These are phyloP conservation scores for Microplitis deprimator DNA, from an alignment of 2,888 invertebrate genomes.

Conservation along the genomic window DNA sequence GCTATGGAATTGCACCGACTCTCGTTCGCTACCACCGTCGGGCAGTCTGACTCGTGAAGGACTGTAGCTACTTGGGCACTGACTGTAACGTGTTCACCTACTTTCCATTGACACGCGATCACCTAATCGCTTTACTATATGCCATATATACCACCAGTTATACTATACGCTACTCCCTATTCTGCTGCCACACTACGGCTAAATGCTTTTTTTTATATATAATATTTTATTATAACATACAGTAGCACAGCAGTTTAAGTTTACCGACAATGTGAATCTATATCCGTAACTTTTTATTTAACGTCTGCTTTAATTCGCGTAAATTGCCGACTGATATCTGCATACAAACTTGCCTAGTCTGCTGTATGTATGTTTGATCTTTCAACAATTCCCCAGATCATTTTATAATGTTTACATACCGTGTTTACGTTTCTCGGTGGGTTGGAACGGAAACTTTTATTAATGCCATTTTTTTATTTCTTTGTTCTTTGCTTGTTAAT, in stretches of 20 bases:
- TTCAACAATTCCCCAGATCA: constrained; percentile 7
- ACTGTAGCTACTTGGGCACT: constrained; percentile 34
- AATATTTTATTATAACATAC: neutral
- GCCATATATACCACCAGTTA: neutral
- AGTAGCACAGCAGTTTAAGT: neutral
- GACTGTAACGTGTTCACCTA: constrained; percentile 40
- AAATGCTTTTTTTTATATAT: neutral
- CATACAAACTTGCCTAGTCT: neutral
- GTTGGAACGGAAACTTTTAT: neutral
- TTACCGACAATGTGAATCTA: neutral
- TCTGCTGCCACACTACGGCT: neutral
- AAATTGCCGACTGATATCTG: constrained; percentile 12
- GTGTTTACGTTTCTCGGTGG: neutral
- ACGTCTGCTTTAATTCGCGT: constrained; percentile 33
- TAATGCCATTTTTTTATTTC: neutral
- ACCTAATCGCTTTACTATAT: constrained; percentile 27
- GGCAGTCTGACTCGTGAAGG: constrained; percentile 35
- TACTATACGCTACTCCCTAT: constrained; percentile 1
- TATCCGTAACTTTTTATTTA: neutral
- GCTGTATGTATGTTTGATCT: neutral
- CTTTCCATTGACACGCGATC: constrained; percentile 45
- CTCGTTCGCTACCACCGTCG: constrained; percentile 27
- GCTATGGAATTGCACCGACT: constrained; percentile 37
- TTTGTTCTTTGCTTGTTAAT: neutral
- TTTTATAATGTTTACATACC: neutral